Conservation (phyloP, 2,113 vertebrate species). For the Thamnaconus septentrionalis region DNA sequence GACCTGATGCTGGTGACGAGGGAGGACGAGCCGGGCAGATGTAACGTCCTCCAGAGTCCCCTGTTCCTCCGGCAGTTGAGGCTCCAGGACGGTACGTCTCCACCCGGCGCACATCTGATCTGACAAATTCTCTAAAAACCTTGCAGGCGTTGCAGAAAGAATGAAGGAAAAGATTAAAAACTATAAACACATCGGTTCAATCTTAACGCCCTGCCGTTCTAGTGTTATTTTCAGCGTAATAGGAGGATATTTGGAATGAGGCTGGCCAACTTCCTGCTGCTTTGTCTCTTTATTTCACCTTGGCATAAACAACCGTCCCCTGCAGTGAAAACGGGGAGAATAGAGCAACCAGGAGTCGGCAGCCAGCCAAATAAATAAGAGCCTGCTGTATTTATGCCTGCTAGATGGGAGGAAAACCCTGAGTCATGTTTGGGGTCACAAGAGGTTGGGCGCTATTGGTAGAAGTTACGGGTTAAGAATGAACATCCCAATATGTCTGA, state of each 20-base stretch:
- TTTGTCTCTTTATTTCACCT: slow-evolving; percentile 58
- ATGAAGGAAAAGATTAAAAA: slow-evolving; percentile 1
- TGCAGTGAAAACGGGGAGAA: slow-evolving; percentile 31
- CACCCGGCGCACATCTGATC: neutral
- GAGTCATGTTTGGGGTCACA: slow-evolving; percentile 4
- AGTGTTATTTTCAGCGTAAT: slow-evolving; percentile 27
- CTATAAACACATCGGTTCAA: slow-evolving; percentile 8
- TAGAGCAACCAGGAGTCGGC: slow-evolving; percentile 26
- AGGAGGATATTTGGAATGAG: slow-evolving; percentile 55
- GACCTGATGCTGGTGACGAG: slow-evolving; percentile 94
- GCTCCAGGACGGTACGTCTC: slow-evolving; percentile 87
- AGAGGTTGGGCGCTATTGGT: neutral
- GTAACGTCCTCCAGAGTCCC: slow-evolving; percentile 92
- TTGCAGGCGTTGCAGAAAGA: slow-evolving; percentile 1
- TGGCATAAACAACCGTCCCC: slow-evolving; percentile 54
- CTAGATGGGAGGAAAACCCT: neutral
- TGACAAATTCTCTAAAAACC: neutral
- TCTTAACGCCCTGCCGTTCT: slow-evolving; percentile 20
- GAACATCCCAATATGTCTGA: neutral
- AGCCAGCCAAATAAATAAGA: slow-evolving; percentile 60
- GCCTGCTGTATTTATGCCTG: slow-evolving; percentile 43
- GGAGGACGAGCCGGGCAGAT: slow-evolving; percentile 88
- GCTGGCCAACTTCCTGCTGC: slow-evolving; percentile 42
- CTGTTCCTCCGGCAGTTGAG: slow-evolving; percentile 88
- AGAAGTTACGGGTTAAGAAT: too few relatives aligned